These are phyloP conservation scores for Eutolmus rufibarbis DNA, from an alignment of 2,888 invertebrate species.

Conservation along the genomic window DNA sequence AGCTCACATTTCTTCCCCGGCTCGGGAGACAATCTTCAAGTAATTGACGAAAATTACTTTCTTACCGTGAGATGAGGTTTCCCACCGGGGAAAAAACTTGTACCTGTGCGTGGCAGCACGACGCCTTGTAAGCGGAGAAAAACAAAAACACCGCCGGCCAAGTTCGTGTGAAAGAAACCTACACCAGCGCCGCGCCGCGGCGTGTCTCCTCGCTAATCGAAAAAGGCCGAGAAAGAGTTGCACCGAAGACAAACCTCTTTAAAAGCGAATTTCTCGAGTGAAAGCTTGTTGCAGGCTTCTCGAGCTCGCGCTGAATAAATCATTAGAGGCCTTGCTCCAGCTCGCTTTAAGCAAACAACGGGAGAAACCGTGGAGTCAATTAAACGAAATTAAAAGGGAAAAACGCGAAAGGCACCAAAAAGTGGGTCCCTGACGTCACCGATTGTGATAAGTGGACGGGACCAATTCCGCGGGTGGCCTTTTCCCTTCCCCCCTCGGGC, in stretches of 20 bases:
- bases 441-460: not conserved
- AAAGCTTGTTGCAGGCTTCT: constrained; percentile 11
- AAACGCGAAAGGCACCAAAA: not conserved
- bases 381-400: constrained; percentile 1
- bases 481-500: not conserved
- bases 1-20: not conserved
- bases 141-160: not conserved
- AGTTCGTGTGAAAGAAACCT: constrained; percentile 10
- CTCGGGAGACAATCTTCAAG: not conserved
- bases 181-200: not conserved
- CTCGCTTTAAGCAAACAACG: not conserved
- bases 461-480: not conserved
- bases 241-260: constrained; percentile 17
- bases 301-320: not conserved
- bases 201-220: constrained; percentile 3
- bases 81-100: not conserved
- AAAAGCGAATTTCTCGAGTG: constrained; percentile 30
- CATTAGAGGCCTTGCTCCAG: not conserved
- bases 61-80: not conserved
- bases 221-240: constrained; percentile 17
- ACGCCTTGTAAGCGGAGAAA: not conserved
- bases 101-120: not conserved
- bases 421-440: not conserved
- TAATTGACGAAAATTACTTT: constrained; percentile 18
- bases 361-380: not conserved